Evolutionary conservation across 1,140 invertebrate genomes (phyloP).

Genomic region (Macrobrachium rosenbergii): DNA sequence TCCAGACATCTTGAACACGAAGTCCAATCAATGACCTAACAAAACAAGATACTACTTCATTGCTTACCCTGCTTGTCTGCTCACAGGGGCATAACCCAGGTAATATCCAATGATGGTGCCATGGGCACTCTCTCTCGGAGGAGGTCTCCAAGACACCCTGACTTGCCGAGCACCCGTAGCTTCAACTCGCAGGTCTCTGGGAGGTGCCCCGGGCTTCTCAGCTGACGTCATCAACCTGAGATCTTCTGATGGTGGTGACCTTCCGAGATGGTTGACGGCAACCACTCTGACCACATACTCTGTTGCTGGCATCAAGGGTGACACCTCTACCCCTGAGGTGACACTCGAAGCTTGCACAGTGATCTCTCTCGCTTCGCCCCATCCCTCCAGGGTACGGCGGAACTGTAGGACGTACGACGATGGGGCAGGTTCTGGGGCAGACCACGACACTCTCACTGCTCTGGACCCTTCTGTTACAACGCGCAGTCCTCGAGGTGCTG

Average conservation of each 20-base stretch:
- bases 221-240: conserved; percentile 60
- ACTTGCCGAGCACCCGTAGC: conserved; percentile 83
- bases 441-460: conserved; percentile 55
- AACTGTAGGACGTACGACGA: conserved; percentile 58
- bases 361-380: conserved; percentile 48
- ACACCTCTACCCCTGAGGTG: conserved; percentile 37
- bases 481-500: conserved; percentile 55
- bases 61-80: conserved; percentile 34
- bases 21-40: background rate
- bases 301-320: conserved; percentile 57
- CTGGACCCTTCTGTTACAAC: conserved; percentile 58
- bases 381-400: conserved; percentile 47
- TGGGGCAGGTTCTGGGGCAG: conserved; percentile 47
- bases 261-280: conserved; percentile 68
- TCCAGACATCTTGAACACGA: too few species aligned
- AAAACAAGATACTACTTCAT: too few species aligned
- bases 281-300: conserved; percentile 63
- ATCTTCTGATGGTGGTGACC: conserved; percentile 68
- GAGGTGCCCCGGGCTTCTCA: conserved; percentile 79
- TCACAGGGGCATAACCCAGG: conserved; percentile 51
- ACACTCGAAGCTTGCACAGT: conserved; percentile 26
- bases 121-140: conserved; percentile 78
- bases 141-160: conserved; percentile 83
- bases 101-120: conserved; percentile 81
- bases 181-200: conserved; percentile 79